Percentiles rank a stretch among this genome's conserved stretches.
Conservation (phyloP, 2,113 vertebrate genomes). For the Crotalus horridus region DNA sequence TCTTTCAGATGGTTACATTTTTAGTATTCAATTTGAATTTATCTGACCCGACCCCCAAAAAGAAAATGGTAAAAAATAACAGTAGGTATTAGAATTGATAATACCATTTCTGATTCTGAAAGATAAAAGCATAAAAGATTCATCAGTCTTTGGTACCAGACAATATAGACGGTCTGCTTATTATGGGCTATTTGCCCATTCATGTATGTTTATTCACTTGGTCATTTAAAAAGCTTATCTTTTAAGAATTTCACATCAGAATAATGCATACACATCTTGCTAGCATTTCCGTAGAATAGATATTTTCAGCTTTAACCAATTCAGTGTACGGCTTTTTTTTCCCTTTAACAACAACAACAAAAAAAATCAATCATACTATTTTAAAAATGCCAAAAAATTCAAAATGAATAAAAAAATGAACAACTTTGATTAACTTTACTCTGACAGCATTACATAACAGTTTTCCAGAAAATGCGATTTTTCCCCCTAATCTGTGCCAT, state of each 20-base stretch:
- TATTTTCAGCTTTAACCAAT: background rate
- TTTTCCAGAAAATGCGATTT: background rate
- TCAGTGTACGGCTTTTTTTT: background rate
- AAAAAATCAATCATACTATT: background rate
- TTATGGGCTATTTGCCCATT: background rate
- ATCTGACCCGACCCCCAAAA: background rate
- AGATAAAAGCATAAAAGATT: background rate
- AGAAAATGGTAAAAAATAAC: background rate
- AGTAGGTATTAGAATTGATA: background rate
- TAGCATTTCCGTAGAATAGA: slow-evolving; percentile 16
- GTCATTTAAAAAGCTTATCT: background rate
- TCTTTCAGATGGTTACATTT: background rate
- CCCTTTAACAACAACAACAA: background rate
- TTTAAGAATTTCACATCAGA: background rate
- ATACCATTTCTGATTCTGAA: slow-evolving; percentile 5
- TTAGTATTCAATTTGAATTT: background rate
- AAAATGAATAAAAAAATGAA: background rate
- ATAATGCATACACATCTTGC: background rate
- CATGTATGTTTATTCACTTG: background rate
- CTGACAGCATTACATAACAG: background rate
- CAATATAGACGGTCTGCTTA: background rate
- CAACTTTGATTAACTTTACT: background rate
- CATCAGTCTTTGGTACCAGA: background rate
- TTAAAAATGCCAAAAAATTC: background rate
- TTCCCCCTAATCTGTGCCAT: background rate